These are phyloP conservation scores for Menura novaehollandiae DNA, from an alignment of 2,113 vertebrate genomes.

Conservation along the genomic window DNA sequence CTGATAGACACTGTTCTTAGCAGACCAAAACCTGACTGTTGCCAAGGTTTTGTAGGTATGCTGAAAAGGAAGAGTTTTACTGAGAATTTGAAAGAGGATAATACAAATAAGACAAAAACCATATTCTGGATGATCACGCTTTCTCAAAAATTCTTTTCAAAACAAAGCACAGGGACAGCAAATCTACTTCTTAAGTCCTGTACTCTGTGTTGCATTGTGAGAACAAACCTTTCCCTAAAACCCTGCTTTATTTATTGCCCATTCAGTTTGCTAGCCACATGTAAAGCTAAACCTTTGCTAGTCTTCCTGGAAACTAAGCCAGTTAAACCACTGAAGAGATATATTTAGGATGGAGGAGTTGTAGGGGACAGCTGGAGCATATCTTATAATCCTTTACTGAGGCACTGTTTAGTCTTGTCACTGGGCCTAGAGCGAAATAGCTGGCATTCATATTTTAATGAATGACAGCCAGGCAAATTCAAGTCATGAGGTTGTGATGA, in stretches of 20 bases:
- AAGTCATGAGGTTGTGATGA: background rate
- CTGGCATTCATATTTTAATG: background rate
- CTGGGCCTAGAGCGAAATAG: background rate
- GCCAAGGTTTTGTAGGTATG: background rate
- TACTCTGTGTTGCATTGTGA: background rate
- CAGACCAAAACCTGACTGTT: background rate
- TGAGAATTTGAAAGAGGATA: background rate
- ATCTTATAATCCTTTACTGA: background rate
- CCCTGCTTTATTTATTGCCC: background rate
- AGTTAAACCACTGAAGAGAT: conserved; percentile 1
- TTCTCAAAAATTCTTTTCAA: background rate
- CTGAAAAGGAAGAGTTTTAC: background rate
- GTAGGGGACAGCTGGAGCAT: conserved; percentile 27
- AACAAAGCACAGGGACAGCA: background rate
- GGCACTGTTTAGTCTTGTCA: background rate
- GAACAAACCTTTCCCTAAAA: background rate
- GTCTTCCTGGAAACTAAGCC: conserved; percentile 45
- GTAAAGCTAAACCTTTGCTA: conserved; percentile 7
- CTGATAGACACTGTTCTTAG: background rate
- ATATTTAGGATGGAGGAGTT: background rate
- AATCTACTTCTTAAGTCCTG: background rate
- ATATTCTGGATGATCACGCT: background rate
- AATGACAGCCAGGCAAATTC: conserved; percentile 1
- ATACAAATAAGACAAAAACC: background rate
- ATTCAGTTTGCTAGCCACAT: background rate